Evolutionary conservation across 2,888 invertebrate species (phyloP), one percentile per base, ranked within the genome.

Genomic region (Linnaemya vulpina): DNA sequence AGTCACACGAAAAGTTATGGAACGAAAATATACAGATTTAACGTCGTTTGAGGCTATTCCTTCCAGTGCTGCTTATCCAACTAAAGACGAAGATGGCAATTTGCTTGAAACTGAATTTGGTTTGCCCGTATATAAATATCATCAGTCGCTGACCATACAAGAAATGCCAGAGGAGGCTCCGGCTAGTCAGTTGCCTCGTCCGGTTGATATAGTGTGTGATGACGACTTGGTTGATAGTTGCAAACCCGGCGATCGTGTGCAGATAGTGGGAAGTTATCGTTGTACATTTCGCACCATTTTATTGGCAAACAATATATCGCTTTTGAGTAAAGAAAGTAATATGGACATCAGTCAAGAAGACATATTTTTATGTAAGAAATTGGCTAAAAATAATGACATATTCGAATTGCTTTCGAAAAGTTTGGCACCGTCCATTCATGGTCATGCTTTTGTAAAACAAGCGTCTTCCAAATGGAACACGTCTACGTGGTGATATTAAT

Each of bases 141-240:
- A 99, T 92, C 99, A 99, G 93, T 97, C 98, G 0, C 93, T 99
- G 75, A 97, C 97, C 11, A 97, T 99, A 80, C 99, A 99, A 94
- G 99, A 99, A 93, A 98, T 99, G 98, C 99, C 99, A 0, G 99
- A 99, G 92, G 97, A 98, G 89, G 98, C 99, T 0, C 99, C 99
- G 0, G 98, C 99, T 0, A 97, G 99, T 1, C 99, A 99, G 92
- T 93, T 99, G 88, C 99, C 99, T 0, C 94, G 99, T 46, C 97
- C 98, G 86, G 96, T 99, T 3, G 99, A 99, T 91, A 95, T 99
- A 53, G 95, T 99, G 76, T 96, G 97, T 88, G 99, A 99, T 91
- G 96, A 98, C 92, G 99, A 99, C 93, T 94, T 99, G 65, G 99
- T 99, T 0, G 99, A 99, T 93, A 93, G 93, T 73, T 98, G 97